These are phyloP conservation scores for Macropis europaea DNA, from an alignment of 2,888 invertebrate species.

Conservation along the genomic window DNA sequence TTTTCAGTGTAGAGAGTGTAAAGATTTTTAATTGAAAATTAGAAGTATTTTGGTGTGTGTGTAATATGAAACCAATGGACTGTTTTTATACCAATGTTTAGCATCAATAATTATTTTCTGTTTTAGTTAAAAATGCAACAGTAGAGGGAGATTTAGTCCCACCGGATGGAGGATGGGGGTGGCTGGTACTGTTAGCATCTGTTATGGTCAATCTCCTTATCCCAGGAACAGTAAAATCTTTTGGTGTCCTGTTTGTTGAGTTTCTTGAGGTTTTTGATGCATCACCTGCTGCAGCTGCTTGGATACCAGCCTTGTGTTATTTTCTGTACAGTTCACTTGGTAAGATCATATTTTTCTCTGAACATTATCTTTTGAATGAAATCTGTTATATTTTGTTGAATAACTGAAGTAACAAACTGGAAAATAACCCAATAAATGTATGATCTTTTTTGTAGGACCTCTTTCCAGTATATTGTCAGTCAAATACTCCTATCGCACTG, in stretches of 20 bases:
- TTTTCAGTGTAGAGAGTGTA: too few species aligned
- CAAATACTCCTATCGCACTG: conserved; percentile 91
- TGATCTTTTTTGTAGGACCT: conserved; percentile 84
- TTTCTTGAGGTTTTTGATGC: conserved; percentile 90
- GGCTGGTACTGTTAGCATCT: conserved; percentile 87
- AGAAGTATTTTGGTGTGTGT: too few species aligned
- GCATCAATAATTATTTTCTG: neutral
- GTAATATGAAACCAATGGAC: too few species aligned
- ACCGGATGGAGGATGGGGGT: conserved; percentile 93
- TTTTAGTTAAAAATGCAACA: conserved; percentile 62
- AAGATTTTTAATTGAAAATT: too few species aligned
- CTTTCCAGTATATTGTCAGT: conserved; percentile 91
- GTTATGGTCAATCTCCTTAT: conserved; percentile 92
- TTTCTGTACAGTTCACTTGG: conserved; percentile 94
- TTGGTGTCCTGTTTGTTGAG: conserved; percentile 91
- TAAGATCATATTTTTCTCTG: conserved; percentile 77
- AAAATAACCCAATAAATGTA: neutral
- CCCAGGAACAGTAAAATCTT: conserved; percentile 93
- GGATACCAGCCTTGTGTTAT: conserved; percentile 93
- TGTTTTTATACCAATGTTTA: too few species aligned
- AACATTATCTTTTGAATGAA: neutral
- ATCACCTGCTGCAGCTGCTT: conserved; percentile 87
- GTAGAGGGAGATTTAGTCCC: conserved; percentile 86
- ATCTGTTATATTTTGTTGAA: neutral
- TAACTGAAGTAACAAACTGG: neutral